Conservation (phyloP, 1,140 invertebrate genomes). For the Dinoponera quadriceps region DNA sequence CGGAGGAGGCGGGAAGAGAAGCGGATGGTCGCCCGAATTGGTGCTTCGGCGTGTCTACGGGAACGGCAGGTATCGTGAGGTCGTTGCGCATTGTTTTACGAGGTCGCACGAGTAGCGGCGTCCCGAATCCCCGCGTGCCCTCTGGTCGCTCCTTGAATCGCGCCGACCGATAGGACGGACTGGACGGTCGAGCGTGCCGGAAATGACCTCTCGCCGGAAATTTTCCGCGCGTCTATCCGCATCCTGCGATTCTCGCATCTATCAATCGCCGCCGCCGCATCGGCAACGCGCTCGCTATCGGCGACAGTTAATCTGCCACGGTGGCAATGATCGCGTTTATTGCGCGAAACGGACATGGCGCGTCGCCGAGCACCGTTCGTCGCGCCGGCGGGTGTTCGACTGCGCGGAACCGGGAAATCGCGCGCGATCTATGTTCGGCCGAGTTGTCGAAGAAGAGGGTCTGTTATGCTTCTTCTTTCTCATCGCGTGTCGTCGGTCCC, state of each 20-base stretch:
- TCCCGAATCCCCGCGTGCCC: background rate
- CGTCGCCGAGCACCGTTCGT: background rate
- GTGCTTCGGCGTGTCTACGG: background rate
- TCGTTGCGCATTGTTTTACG: constrained; percentile 52
- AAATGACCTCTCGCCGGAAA: constrained; percentile 59
- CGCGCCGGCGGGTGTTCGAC: background rate
- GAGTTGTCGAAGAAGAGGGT: background rate
- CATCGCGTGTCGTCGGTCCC: background rate
- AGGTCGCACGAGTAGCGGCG: constrained; percentile 12
- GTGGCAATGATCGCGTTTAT: constrained; percentile 42
- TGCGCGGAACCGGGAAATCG: background rate
- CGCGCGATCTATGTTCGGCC: background rate
- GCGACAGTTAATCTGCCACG: constrained; percentile 47
- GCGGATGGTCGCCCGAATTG: constrained; percentile 15
- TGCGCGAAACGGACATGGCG: constrained; percentile 41
- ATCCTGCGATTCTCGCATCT: constrained; percentile 44
- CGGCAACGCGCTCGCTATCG: constrained; percentile 7
- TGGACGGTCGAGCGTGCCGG: constrained; percentile 28
- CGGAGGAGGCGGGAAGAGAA: background rate
- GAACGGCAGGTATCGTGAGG: constrained; percentile 6
- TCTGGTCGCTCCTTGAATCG: constrained; percentile 55
- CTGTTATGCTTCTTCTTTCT: background rate
- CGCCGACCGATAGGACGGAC: constrained; percentile 25
- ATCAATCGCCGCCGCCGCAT: background rate
- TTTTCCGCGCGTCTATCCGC: constrained; percentile 24